phyloP scores from a whole-genome alignment of 2,888 invertebrate genomes.

The Deroplatys truncata region DNA sequence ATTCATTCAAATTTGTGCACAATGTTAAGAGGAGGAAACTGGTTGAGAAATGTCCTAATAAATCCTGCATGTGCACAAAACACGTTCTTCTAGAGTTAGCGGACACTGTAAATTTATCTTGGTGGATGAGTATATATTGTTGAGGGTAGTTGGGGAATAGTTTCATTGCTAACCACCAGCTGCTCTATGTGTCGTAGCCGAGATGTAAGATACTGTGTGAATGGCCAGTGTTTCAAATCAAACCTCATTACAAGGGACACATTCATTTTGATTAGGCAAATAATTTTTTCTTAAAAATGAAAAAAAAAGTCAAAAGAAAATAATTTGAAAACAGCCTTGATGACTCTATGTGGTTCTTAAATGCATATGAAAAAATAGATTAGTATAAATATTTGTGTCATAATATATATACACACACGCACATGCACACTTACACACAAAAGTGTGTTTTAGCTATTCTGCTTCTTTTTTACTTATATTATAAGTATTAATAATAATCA shows the following conservation, averaged over 20 bases:
- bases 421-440: conserved; percentile 21
- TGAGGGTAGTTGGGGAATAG: too few relatives aligned
- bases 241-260: neutral
- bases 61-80: too few relatives aligned
- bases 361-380: conserved; percentile 30
- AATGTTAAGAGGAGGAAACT: too few relatives aligned
- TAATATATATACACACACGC: conserved; percentile 22
- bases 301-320: neutral
- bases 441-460: conserved; percentile 15
- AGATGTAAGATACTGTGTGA: too few relatives aligned
- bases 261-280: neutral
- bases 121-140: too few relatives aligned
- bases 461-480: conserved; percentile 19
- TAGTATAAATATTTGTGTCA: conserved; percentile 29
- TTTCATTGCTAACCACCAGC: too few relatives aligned
- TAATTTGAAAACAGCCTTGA: conserved; percentile 7
- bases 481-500: conserved; percentile 14
- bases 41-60: too few relatives aligned
- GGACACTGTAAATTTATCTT: too few relatives aligned
- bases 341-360: conserved; percentile 16
- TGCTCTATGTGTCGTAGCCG: too few relatives aligned
- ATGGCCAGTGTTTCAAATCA: too few relatives aligned
- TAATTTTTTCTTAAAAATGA: neutral
- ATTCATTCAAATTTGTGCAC: too few relatives aligned
- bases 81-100: too few relatives aligned